Conservation (phyloP, 2,888 invertebrate species). For the Charanyca ferruginea region DNA sequence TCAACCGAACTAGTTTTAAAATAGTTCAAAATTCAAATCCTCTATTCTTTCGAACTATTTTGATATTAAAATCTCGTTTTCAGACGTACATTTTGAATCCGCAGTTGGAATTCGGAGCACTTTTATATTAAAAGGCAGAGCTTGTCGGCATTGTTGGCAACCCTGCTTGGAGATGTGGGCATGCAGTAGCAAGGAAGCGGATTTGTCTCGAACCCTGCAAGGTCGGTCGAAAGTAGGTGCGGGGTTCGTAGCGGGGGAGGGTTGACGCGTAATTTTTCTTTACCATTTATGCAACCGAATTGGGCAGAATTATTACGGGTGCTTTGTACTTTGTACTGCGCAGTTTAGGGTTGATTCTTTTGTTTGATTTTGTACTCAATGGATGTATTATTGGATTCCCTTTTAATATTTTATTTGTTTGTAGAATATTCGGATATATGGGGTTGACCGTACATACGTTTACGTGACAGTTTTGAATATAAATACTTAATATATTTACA, state of each 20-base stretch:
- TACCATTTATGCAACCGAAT: slow-evolving; percentile 62
- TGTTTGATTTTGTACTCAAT: slow-evolving; percentile 31
- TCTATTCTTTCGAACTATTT: slow-evolving; percentile 5
- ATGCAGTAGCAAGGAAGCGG: slow-evolving; percentile 62
- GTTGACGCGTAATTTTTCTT: slow-evolving; percentile 55
- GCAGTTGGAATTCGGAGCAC: slow-evolving; percentile 6
- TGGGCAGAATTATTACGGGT: slow-evolving; percentile 47
- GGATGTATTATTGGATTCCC: background rate
- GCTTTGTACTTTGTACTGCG: slow-evolving; percentile 32
- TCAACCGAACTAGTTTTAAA: background rate
- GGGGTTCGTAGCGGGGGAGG: slow-evolving; percentile 28
- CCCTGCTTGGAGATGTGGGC: slow-evolving; percentile 54
- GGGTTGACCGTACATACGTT: background rate
- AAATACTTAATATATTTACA: too few relatives aligned
- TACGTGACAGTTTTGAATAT: background rate
- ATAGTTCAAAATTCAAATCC: slow-evolving; percentile 7
- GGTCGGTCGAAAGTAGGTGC: slow-evolving; percentile 59
- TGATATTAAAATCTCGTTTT: background rate
- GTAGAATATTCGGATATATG: background rate
- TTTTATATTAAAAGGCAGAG: slow-evolving; percentile 6
- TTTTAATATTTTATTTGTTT: slow-evolving; percentile 13
- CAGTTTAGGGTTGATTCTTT: slow-evolving; percentile 45
- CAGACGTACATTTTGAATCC: background rate
- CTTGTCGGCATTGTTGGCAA: slow-evolving; percentile 25
- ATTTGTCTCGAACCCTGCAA: slow-evolving; percentile 67